These are phyloP conservation scores for Cotesia glomerata DNA, from an alignment of 1,140 invertebrate species.

Conservation along the genomic window DNA sequence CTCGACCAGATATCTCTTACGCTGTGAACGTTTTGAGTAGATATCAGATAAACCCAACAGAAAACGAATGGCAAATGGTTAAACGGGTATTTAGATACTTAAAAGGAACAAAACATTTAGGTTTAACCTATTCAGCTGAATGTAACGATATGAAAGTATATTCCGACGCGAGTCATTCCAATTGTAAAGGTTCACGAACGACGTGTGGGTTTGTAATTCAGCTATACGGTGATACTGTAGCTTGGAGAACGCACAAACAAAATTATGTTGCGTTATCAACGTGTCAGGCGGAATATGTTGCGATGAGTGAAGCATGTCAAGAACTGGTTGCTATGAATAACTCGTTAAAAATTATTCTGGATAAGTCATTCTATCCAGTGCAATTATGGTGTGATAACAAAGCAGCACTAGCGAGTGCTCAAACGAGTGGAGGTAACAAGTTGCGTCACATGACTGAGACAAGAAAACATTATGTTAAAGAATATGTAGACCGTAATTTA, in stretches of 20 bases:
- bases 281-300: constrained; percentile 26
- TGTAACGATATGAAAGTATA: constrained; percentile 3
- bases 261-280: constrained; percentile 28
- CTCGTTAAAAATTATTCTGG: constrained; percentile 6
- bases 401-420: constrained; percentile 12
- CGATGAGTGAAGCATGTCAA: constrained; percentile 24
- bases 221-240: constrained; percentile 14
- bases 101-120: constrained; percentile 1
- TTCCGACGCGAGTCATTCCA: constrained; percentile 23
- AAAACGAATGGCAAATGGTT: not conserved
- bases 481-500: constrained; percentile 15
- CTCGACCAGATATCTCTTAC: constrained; percentile 49
- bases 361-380: not conserved
- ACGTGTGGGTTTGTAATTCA: constrained; percentile 17
- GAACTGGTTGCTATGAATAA: constrained; percentile 13
- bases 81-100: constrained; percentile 19
- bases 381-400: constrained; percentile 14
- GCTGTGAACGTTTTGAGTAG: constrained; percentile 44
- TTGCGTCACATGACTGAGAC: constrained; percentile 23
- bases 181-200: constrained; percentile 26
- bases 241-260: too few relatives aligned
- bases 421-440: constrained; percentile 11
- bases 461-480: constrained; percentile 26
- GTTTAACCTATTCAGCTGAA: not conserved
- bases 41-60: constrained; percentile 33